Conservation (phyloP, 1,140 invertebrate species). For the Meloidogyne hapla region DNA sequence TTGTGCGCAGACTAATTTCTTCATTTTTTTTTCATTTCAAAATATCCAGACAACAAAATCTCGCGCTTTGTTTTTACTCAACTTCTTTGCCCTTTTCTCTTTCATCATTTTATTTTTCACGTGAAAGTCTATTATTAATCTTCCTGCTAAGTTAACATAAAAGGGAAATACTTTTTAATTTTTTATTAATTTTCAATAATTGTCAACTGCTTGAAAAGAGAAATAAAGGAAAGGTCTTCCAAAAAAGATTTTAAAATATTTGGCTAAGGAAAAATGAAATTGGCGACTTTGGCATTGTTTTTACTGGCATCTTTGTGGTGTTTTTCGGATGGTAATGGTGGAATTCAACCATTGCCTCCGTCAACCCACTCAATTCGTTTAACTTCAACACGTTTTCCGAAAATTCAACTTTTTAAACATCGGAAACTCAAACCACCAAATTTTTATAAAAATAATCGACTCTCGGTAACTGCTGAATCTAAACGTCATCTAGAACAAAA, state of each 20-base stretch:
- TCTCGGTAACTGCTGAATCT: background rate
- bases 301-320: background rate
- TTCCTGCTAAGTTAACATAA: background rate
- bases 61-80: background rate
- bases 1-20: too few species aligned
- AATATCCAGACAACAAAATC: background rate
- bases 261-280: background rate
- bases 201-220: background rate
- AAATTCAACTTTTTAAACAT: background rate
- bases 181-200: background rate
- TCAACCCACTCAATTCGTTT: background rate
- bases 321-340: background rate
- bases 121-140: background rate
- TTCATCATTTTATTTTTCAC: background rate
- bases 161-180: background rate
- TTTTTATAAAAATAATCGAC: background rate
- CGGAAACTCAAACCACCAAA: background rate
- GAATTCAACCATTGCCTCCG: background rate
- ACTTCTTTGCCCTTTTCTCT: background rate
- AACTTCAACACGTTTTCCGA: background rate
- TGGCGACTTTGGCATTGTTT: background rate
- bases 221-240: background rate
- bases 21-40: background rate
- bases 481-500: background rate
- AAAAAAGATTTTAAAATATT: background rate